Conservation (phyloP, 2,888 invertebrate genomes). For the Dorcus hopei region DNA sequence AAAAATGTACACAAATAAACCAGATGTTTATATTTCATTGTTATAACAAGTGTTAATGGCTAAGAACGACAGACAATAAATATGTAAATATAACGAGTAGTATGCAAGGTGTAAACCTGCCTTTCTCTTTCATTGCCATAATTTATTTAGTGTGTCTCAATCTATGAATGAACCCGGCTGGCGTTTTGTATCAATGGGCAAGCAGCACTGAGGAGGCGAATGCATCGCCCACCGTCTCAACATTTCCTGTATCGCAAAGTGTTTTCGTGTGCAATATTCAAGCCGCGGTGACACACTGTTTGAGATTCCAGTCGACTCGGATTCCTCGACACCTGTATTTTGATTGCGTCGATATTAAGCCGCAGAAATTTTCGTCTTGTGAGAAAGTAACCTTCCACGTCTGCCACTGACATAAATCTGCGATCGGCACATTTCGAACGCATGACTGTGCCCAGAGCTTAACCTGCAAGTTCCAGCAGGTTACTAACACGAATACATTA, state of each 20-base stretch:
- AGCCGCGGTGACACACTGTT: slow-evolving; percentile 22
- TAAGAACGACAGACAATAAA: slow-evolving; percentile 29
- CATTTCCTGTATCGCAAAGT: slow-evolving; percentile 28
- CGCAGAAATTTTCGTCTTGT: slow-evolving; percentile 16
- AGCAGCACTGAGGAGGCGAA: slow-evolving; percentile 29
- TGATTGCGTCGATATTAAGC: neutral
- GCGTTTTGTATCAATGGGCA: slow-evolving; percentile 29
- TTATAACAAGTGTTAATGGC: slow-evolving; percentile 26
- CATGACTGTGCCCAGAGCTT: slow-evolving; percentile 4
- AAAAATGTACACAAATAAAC: slow-evolving; percentile 9
- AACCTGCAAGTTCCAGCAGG: slow-evolving; percentile 5
- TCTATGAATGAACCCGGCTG: slow-evolving; percentile 30
- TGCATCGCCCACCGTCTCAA: slow-evolving; percentile 26
- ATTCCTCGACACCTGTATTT: neutral
- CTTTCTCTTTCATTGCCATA: slow-evolving; percentile 34
- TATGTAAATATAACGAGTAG: slow-evolving; percentile 33
- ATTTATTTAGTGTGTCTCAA: slow-evolving; percentile 32
- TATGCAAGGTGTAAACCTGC: slow-evolving; percentile 32
- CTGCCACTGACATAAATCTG: slow-evolving; percentile 6
- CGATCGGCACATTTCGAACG: slow-evolving; percentile 12
- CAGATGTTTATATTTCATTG: slow-evolving; percentile 22
- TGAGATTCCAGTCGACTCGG: slow-evolving; percentile 2
- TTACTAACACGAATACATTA: slow-evolving; percentile 10
- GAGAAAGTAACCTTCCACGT: too few species aligned
- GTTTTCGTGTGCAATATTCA: slow-evolving; percentile 14